Percentiles rank a stretch among this genome's conserved stretches.
These are phyloP conservation scores for Labeo catla DNA, from an alignment of 2,113 vertebrate species.

Conservation along the genomic window DNA sequence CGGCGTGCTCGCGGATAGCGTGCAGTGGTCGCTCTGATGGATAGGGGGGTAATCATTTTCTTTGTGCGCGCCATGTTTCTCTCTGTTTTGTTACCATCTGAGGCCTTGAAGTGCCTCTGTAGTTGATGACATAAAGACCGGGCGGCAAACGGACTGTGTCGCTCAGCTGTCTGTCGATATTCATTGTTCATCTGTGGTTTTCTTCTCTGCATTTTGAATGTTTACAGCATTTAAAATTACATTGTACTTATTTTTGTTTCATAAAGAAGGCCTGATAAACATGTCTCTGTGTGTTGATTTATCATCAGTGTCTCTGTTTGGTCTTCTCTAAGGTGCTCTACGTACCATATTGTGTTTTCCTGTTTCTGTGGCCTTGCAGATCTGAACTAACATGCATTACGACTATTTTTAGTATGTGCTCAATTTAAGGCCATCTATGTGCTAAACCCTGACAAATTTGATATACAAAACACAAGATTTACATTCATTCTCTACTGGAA, in stretches of 20 bases:
- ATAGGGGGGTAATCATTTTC: conserved; percentile 13
- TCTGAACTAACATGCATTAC: not conserved
- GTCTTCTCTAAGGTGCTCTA: not conserved
- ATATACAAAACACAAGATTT: not conserved
- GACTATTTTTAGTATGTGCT: not conserved
- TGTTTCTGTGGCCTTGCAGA: conserved; percentile 20
- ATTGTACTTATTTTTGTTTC: not conserved
- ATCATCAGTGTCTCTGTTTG: not conserved
- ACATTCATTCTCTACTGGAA: not conserved
- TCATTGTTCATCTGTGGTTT: conserved; percentile 11
- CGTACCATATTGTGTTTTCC: not conserved
- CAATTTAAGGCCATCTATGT: no score
- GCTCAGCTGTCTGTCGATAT: conserved; percentile 8
- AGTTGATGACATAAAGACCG: conserved; percentile 21
- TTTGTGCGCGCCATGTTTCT: conserved; percentile 11
- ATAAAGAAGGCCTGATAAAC: conserved; percentile 27
- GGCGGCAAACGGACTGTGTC: not conserved
- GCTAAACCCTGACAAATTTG: not conserved
- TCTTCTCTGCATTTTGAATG: not conserved
- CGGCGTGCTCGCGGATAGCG: not conserved
- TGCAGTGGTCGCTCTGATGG: conserved; percentile 21
- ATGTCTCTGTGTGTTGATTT: not conserved
- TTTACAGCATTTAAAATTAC: conserved; percentile 17
- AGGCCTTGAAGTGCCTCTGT: conserved; percentile 41
- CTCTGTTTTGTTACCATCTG: conserved; percentile 24